Conservation (phyloP, 2,113 vertebrate species). For the Sinocyclocheilus rhinocerous region DNA sequence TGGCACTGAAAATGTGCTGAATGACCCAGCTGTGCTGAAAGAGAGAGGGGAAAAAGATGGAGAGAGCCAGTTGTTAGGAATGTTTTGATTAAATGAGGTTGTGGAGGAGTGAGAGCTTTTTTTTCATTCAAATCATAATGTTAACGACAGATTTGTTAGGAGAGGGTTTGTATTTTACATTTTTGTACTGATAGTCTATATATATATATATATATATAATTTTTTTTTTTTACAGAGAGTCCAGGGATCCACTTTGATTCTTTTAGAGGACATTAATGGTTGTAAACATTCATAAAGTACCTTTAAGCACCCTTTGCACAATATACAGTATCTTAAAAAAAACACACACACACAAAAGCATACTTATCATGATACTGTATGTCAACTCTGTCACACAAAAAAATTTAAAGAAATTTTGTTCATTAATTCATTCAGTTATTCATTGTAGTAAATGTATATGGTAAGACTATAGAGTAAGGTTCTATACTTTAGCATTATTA, state of each 20-base stretch:
- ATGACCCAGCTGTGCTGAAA: conserved; percentile 60
- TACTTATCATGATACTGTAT: background rate
- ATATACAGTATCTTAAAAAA: background rate
- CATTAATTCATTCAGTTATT: background rate
- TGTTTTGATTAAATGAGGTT: conserved; percentile 23
- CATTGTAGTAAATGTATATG: background rate
- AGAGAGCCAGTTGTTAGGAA: conserved; percentile 41
- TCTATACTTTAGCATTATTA: background rate
- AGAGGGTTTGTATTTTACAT: background rate
- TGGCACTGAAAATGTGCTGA: conserved; percentile 74
- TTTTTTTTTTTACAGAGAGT: too few species aligned
- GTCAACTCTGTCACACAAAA: too few species aligned
- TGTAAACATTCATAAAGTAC: background rate
- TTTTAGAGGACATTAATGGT: conserved; percentile 17
- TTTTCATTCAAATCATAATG: background rate
- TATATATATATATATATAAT: background rate
- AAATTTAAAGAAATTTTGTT: background rate
- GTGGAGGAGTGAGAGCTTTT: background rate
- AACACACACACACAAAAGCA: background rate
- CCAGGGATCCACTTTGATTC: background rate
- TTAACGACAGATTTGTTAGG: background rate
- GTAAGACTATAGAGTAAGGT: background rate
- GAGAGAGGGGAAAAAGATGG: background rate
- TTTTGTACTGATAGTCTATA: conserved; percentile 7
- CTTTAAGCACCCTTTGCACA: too few species aligned